phyloP scores from a whole-genome alignment of 1,140 invertebrate genomes.

The Alviniconcha marisindica region DNA sequence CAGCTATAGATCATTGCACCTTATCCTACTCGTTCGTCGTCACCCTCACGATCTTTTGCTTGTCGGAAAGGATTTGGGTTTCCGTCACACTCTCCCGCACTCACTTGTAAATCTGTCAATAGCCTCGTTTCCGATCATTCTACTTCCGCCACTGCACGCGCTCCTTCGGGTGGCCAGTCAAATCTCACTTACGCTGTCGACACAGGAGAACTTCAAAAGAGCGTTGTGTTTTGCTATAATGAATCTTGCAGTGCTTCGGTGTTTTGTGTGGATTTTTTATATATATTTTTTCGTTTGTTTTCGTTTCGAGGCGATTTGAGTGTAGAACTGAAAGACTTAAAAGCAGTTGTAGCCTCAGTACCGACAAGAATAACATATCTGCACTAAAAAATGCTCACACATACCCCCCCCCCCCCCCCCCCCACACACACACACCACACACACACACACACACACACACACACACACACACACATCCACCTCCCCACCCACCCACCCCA shows the following conservation, averaged over 20 bases:
- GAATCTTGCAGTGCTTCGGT: not conserved
- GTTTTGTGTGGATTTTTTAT: not conserved
- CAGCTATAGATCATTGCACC: not conserved
- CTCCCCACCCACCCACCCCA: no score
- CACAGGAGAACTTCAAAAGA: not conserved
- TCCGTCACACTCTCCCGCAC: not conserved
- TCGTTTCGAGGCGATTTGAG: not conserved
- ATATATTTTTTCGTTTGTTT: not conserved
- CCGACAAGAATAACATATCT: no score
- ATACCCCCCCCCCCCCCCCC: no score
- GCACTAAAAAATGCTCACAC: no score
- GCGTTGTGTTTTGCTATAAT: not conserved
- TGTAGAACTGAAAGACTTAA: not conserved
- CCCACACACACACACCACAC: no score
- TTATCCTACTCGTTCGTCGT: not conserved
- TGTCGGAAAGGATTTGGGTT: not conserved
- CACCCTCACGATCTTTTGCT: not conserved
- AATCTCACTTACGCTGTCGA: not conserved
- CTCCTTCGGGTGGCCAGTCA: conserved; percentile 25
- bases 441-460: no score
- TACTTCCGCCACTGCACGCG: not conserved
- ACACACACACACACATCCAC: no score
- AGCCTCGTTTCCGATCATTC: conserved; percentile 25
- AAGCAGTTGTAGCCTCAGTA: no score
- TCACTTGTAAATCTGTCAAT: conserved; percentile 28